Evolutionary conservation across 2,888 invertebrate species (phyloP), one percentile per base, ranked within the genome.

Genomic region (Cylloceria caligata): DNA sequence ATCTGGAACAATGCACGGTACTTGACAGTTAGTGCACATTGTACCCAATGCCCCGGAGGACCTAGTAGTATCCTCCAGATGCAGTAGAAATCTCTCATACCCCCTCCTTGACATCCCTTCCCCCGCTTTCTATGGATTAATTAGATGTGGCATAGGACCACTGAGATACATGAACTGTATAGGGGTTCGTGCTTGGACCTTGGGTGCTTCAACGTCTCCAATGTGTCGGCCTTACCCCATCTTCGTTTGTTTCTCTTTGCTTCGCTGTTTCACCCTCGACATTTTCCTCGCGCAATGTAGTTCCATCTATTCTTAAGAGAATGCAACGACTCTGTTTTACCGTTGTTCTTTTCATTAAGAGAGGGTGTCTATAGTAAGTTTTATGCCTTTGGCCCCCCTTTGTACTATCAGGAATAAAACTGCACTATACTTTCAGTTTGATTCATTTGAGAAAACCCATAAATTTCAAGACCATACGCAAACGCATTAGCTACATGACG

Each of bases 1-100:
- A 86, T 84, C 78, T 84, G 80, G 86, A 88, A 89, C 88, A 89
- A 88, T 89, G 83, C 84, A 77, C 84, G 84, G 84, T 87, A 86
- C 88, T 88, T 88, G 89, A 84, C 87, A 87, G 86, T 87, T 87
- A 83, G 86, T 80, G 85, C 84, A 87, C 88, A 88, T 86, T 88
- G 87, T 86, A 83, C 84, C 83, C 80, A 78, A 84, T 84, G 82
- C 86, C 81, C 86, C 84, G 68, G 82, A 85, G 83, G 83, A 78
- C 68, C 81, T 49, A 72, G 69, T 84, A 73, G 82, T 85, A 83
- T 83, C 80, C 84, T 85, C 84, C 85, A 83, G 84, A 84, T 76
- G 84, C 78, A 82, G 85, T 86, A 84, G 75, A 75, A 73, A 67
- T 76, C 75, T 65, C 81, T 73, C 72, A 39, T 39, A 24, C 71